Evolutionary conservation across 2,888 invertebrate species (phyloP), one percentile per base, ranked within the genome.

Genomic region (Cyclophora punctaria): DNA sequence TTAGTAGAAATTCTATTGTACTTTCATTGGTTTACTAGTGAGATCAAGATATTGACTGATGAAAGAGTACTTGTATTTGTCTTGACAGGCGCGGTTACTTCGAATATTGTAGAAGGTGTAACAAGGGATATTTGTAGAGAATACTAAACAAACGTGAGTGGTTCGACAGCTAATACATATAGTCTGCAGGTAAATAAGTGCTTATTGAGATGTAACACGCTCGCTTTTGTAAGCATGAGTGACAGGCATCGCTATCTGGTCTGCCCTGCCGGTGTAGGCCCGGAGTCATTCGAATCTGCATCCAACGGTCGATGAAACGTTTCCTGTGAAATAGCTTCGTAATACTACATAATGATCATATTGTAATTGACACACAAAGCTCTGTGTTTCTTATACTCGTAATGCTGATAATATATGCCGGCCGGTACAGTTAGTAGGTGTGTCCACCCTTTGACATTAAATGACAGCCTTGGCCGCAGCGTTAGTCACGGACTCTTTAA

Each of bases 151-250:
- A 57, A 63, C 57, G 55, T 50, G 47, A 48, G 57, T 48, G 45
- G 47, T 7, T 51, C 45, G 59, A 63, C 56, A 57, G 62, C 58
- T 71, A 64, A 70, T 64, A 62, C 58, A 50, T 62, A 61, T 63
- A 59, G 54, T 65, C 58, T 65, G 64, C 63, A 52, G 51, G 62
- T 59, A 71, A 72, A 76, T 75, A 70, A 72, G 67, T 60, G 64
- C 67, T 65, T 67, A 68, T 70, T 68, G 68, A 69, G 67, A 61
- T 66, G 70, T 74, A 64, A 67, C 71, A 73, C 63, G 67, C 64
- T 64, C 65, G 68, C 67, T 71, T 63, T 66, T 67, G 65, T 75
- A 71, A 76, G 66, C 70, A 68, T 72, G 79, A 80, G 71, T 78
- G 78, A 77, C 77, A 73, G 68, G 60, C 63, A 62, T 59, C 63